These are phyloP conservation scores for Penaeus monodon DNA, from an alignment of 2,888 invertebrate species.

Conservation along the genomic window DNA sequence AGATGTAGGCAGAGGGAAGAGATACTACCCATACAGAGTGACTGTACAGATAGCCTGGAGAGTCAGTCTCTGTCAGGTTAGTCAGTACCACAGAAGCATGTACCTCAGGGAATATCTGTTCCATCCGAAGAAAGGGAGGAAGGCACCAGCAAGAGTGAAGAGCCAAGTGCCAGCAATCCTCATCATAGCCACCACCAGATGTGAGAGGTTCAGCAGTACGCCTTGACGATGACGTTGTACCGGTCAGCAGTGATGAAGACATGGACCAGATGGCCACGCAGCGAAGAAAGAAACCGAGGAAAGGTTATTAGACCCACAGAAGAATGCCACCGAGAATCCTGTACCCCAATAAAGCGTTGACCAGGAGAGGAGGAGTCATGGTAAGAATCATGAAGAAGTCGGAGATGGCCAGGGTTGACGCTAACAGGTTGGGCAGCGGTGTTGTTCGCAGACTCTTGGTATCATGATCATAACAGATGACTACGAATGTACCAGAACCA, in stretches of 20 bases:
- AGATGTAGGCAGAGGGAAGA: slow-evolving; percentile 68
- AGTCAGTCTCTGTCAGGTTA: slow-evolving; percentile 66
- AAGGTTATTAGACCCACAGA: too few relatives aligned
- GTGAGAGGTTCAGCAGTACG: slow-evolving; percentile 65
- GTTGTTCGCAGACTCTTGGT: slow-evolving; percentile 68
- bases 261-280: too few relatives aligned
- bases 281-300: too few relatives aligned
- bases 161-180: slow-evolving; percentile 66
- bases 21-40: slow-evolving; percentile 47
- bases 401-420: slow-evolving; percentile 68
- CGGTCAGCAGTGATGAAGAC: too few relatives aligned
- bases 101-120: slow-evolving; percentile 71
- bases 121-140: slow-evolving; percentile 70
- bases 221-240: too few relatives aligned
- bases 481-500: slow-evolving; percentile 58
- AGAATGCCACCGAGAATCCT: too few relatives aligned
- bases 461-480: slow-evolving; percentile 67
- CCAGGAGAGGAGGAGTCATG: slow-evolving; percentile 67
- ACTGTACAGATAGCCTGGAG: slow-evolving; percentile 65
- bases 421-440: slow-evolving; percentile 69
- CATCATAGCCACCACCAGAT: slow-evolving; percentile 35
- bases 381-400: slow-evolving; percentile 67
- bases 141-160: slow-evolving; percentile 68
- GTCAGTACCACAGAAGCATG: slow-evolving; percentile 70
- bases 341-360: too few relatives aligned